A percentile compares a stretch with the other conserved stretches of the same genome.
Evolutionary conservation across 2,113 vertebrate species (phyloP).

Genomic region (Narcine bancroftii): DNA sequence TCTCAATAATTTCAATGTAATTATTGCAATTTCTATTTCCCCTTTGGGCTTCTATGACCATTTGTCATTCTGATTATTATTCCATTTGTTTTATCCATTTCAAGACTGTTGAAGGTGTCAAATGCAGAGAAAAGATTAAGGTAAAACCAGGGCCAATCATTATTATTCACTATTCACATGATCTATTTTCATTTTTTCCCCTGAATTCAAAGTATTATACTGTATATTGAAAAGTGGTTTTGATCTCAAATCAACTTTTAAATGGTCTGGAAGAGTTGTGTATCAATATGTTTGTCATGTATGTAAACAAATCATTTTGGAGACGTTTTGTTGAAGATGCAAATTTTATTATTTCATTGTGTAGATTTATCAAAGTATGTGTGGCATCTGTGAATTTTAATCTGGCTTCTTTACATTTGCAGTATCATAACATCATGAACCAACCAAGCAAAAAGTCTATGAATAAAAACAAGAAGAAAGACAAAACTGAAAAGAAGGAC

Average conservation of each 20-base stretch:
- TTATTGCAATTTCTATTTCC: background rate
- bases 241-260: background rate
- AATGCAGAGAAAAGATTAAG: too few species aligned
- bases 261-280: background rate
- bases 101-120: too few species aligned
- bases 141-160: too few species aligned
- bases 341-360: background rate
- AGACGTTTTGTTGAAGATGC: background rate
- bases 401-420: constrained; percentile 42
- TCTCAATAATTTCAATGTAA: background rate
- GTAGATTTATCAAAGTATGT: background rate
- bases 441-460: constrained; percentile 62
- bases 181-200: background rate
- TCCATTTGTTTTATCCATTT: too few species aligned
- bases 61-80: too few species aligned
- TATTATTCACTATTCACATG: background rate
- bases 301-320: background rate
- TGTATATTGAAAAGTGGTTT: background rate
- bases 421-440: constrained; percentile 65
- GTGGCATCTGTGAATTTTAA: background rate
- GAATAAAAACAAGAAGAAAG: constrained; percentile 62
- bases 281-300: background rate
- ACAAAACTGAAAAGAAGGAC: constrained; percentile 65
- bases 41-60: background rate
- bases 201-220: background rate